Evolutionary conservation across 2,888 invertebrate species (phyloP).

Genomic region (Plemyria rubiginata): DNA sequence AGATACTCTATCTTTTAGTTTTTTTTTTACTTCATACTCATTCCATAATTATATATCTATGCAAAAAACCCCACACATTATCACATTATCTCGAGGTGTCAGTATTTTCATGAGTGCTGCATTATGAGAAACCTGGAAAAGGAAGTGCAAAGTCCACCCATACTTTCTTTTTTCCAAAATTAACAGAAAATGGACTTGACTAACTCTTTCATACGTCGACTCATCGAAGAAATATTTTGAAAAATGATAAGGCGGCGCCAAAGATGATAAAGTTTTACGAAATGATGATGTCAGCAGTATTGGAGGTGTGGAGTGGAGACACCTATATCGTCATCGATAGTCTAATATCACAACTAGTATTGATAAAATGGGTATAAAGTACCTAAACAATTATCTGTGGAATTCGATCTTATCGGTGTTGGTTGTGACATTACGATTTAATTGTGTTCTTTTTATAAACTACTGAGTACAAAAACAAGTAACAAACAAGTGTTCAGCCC

Average conservation of each 20-base stretch:
- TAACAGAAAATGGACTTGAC: background rate
- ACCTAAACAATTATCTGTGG: slow-evolving; percentile 20
- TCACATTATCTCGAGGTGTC: no score
- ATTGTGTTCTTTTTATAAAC: no score
- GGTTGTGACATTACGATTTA: slow-evolving; percentile 10
- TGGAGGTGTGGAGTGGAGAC: slow-evolving; percentile 40
- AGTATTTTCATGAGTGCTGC: no score
- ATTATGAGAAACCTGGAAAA: no score
- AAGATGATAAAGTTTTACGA: slow-evolving; percentile 35
- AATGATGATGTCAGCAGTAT: slow-evolving; percentile 35
- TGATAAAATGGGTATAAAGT: slow-evolving; percentile 23
- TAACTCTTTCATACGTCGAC: slow-evolving; percentile 28
- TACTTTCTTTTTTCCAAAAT: no score
- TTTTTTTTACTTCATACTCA: no score
- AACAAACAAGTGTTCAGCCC: no score
- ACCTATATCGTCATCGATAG: slow-evolving; percentile 21
- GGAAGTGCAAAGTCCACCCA: no score
- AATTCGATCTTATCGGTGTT: slow-evolving; percentile 22
- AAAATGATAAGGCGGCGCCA: slow-evolving; percentile 47
- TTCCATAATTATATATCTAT: no score
- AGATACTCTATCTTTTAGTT: no score
- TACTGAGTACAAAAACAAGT: no score
- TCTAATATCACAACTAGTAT: background rate
- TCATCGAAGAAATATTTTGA: slow-evolving; percentile 46
- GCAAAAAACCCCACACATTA: no score